Base-by-base conservation (phyloP, 2,797 vertebrate species). In the Cyprinodon diabolis region DNA sequence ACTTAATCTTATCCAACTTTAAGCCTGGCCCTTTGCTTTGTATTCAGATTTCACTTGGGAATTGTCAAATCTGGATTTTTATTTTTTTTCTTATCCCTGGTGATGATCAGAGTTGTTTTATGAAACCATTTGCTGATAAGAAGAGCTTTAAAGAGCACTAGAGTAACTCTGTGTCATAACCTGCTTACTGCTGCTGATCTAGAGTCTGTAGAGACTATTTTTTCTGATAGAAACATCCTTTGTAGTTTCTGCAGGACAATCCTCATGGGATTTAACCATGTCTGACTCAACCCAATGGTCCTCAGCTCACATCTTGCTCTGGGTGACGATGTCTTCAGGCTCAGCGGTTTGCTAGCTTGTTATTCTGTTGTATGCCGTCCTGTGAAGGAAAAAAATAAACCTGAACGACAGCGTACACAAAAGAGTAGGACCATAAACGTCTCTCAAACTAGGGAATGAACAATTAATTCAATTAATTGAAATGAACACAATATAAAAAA, bases 1-100 rank as follows among this genome's bases (percentile, higher is more conserved):
- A 65, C 14, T 37, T 74, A 65, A 25, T 19, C 3, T 2, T 74
- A 23, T 23, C 13, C 12, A 66, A 17, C 58, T 79, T 65, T 17
- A 77, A 15, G 30, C 19, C 66, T 45, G 9, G 35, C 48, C 71
- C 21, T 19, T 5, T 37, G 40, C 37, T 62, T 21, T 21, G 21
- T n/a, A 54, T n/a, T n/a, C 52, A 54, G 0, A 54, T 54, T 54
- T 54, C 21, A 54, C 21, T 21, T n/a, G 10, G 52, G 52, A n/a
- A 54, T 54, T 3, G 3, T 3, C 7, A 19, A n/a, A n/a, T 54
- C 52, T 54, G 52, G 19, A n/a, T 54, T n/a, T 21, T 19, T 19
- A 4, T 51, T 51, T 21, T 49, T 14, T 49, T 49, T 49, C 14
- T 49, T 49, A 52, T 52, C 21, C 7, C 21, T n/a, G 52, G 7